Percentiles rank a stretch among this genome's conserved stretches.
Evolutionary conservation across 2,888 invertebrate genomes (phyloP).

Genomic region (Mesochorus sp.): DNA sequence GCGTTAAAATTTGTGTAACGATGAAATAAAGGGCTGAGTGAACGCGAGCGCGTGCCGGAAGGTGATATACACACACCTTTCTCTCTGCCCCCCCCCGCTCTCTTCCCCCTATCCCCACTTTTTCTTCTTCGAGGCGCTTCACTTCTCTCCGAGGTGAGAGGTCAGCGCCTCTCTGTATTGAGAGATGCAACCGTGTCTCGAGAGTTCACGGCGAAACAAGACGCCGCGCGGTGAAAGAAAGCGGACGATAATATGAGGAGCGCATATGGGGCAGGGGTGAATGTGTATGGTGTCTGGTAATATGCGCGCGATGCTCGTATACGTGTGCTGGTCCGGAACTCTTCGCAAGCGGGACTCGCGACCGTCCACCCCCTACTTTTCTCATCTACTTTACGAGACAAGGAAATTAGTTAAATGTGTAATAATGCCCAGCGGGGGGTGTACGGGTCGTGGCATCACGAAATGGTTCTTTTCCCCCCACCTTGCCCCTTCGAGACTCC

Average conservation of each 20-base stretch:
- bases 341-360: constrained; percentile 35
- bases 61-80: constrained; percentile 1
- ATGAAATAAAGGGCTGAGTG: constrained; percentile 35
- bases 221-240: constrained; percentile 12
- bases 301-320: constrained; percentile 46
- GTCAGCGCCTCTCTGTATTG: constrained; percentile 48
- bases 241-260: constrained; percentile 8
- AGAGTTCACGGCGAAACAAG: constrained; percentile 28
- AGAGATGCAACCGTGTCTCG: constrained; percentile 38
- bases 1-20: constrained; percentile 54
- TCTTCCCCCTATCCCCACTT: background rate
- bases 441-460: constrained; percentile 61
- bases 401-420: constrained; percentile 79
- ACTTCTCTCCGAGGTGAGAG: constrained; percentile 31
- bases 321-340: constrained; percentile 63
- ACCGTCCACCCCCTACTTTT: constrained; percentile 50
- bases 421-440: constrained; percentile 75
- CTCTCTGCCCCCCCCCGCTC: background rate
- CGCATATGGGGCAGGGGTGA: constrained; percentile 5
- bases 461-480: constrained; percentile 52
- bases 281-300: background rate
- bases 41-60: constrained; percentile 42
- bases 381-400: constrained; percentile 77
- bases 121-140: constrained; percentile 2
- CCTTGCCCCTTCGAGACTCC: constrained; percentile 26